These are phyloP conservation scores for Coregonus suidteri DNA, from an alignment of 2,797 vertebrate genomes.

Conservation along the genomic window DNA sequence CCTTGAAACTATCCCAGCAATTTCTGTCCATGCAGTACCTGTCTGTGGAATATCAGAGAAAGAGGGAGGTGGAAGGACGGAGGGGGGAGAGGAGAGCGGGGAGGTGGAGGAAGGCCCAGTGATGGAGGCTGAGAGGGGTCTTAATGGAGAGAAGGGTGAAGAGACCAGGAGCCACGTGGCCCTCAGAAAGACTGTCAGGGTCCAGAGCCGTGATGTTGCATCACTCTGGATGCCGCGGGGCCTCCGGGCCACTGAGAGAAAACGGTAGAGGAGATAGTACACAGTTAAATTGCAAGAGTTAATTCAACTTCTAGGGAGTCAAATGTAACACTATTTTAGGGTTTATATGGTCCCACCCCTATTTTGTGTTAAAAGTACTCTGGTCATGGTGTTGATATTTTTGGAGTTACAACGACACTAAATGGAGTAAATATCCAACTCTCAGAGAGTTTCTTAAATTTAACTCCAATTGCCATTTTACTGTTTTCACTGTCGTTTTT, in stretches of 20 bases:
- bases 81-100: constrained; percentile 39
- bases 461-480: too few species aligned
- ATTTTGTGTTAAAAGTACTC: too few species aligned
- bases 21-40: constrained; percentile 45
- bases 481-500: too few species aligned
- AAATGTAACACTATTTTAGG: too few species aligned
- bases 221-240: constrained; percentile 62
- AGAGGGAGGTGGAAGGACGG: constrained; percentile 29
- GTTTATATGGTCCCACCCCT: too few species aligned
- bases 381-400: too few species aligned
- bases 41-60: constrained; percentile 44
- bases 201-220: constrained; percentile 28
- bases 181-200: constrained; percentile 31
- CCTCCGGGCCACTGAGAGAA: constrained; percentile 39
- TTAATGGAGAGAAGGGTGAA: constrained; percentile 42
- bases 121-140: constrained; percentile 40
- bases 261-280: neutral
- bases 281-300: constrained; percentile 7
- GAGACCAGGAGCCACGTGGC: constrained; percentile 22
- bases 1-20: neutral
- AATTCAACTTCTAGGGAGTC: neutral
- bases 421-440: too few species aligned
- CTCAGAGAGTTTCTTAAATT: too few species aligned
- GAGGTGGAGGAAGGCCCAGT: constrained; percentile 24
- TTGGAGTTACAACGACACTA: too few species aligned